Percentiles rank a stretch among this genome's conserved stretches.
These are phyloP conservation scores for Periphyllus acericola DNA, from an alignment of 2,888 invertebrate species.

Conservation along the genomic window DNA sequence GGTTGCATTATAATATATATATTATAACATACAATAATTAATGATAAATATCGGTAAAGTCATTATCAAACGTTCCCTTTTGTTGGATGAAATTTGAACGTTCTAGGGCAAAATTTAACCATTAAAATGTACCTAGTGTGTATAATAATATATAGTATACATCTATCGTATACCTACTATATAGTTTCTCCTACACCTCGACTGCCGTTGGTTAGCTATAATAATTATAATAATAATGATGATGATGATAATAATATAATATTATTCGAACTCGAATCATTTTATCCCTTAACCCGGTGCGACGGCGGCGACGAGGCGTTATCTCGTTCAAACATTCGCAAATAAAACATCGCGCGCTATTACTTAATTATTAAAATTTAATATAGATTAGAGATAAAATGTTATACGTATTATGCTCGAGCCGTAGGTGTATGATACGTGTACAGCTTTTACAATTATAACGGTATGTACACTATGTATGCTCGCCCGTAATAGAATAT, in stretches of 20 bases:
- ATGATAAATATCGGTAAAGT: neutral
- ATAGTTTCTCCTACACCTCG: neutral
- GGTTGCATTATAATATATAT: neutral
- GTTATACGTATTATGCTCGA: neutral
- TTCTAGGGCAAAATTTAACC: neutral
- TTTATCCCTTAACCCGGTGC: neutral
- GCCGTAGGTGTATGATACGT: neutral
- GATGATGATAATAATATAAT: slow-evolving; percentile 8
- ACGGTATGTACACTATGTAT: neutral
- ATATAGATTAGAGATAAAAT: slow-evolving; percentile 3
- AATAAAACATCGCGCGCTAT: slow-evolving; percentile 22
- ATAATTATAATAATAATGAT: slow-evolving; percentile 22
- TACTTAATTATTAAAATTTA: slow-evolving; percentile 18
- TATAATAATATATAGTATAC: neutral
- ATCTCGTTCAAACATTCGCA: slow-evolving; percentile 12
- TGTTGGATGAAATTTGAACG: neutral
- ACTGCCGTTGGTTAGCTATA: neutral
- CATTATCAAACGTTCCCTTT: neutral
- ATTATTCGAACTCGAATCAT: slow-evolving; percentile 2
- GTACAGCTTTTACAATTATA: neutral
- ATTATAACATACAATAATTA: neutral
- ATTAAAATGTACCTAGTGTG: neutral
- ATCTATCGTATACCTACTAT: neutral
- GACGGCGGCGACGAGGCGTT: neutral
- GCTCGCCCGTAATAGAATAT: no score